Evolutionary conservation across 2,113 vertebrate genomes (phyloP), one percentile per base, ranked within the genome.

Genomic region (Oenanthe melanoleuca): DNA sequence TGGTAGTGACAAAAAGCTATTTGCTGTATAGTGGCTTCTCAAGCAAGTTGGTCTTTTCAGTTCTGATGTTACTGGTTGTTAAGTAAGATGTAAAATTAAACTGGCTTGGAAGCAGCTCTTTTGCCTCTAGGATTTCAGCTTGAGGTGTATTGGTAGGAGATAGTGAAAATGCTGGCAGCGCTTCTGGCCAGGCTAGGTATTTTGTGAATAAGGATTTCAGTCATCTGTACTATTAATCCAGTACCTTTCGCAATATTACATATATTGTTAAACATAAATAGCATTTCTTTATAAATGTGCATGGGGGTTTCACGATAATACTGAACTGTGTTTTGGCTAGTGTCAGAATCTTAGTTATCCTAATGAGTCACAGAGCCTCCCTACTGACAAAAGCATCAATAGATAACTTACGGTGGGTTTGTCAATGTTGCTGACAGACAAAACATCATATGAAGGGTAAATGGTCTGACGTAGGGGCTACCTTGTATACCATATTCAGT

Each of bases 371-470:
- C 38, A 66, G 60, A 79, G 37, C 72, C 47, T 73, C 31, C 19
- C 38, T 61, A 47, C 74, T 94, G 88, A 92, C 86, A 90, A 78
- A 82, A 90, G 55, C 75, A 83, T 94, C 63, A 17, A 65, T 81
- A 88, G 53, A 61, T 93, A 85, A 80, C 26, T 81, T 89, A 38
- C 2, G 65, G 40, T 80, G 63, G 53, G 56, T 89, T 92, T 95
- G 81, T 88, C 93, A 88, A 33, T 60, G 57, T 29, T 85, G 47
- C 69, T 87, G 71, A 75, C 80, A 92, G 40, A 57, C 23, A 80
- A 87, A 94, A 70, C 26, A 33, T 80, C 40, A 60, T n/a, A 60
- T 34, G 88, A 91, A 79, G 71, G 47, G 53, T 77, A 89, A 69
- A 66, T 75, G n/a, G 28, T 22, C 53, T 93, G 73, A 93, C 34